Evolutionary conservation across 1,140 invertebrate genomes (phyloP).

Genomic region (Batillaria attramentaria): DNA sequence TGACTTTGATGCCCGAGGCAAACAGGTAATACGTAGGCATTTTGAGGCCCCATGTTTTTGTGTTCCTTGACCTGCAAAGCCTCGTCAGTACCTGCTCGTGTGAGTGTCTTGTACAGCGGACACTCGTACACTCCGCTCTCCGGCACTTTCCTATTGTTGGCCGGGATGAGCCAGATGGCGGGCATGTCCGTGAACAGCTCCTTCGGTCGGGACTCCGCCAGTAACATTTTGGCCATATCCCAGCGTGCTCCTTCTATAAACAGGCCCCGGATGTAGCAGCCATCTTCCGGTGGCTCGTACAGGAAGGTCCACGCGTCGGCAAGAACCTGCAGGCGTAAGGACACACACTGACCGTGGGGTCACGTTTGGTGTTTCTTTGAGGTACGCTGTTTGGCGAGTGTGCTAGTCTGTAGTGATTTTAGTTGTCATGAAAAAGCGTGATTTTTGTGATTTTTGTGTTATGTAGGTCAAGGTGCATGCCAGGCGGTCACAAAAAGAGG

Average conservation of each 20-base stretch:
- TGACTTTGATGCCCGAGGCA: too few relatives aligned
- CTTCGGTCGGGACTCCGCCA: conserved; percentile 70
- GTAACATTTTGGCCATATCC: conserved; percentile 55
- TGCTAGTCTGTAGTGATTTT: too few relatives aligned
- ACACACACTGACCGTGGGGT: too few relatives aligned
- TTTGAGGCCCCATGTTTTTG: too few relatives aligned
- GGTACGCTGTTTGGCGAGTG: too few relatives aligned
- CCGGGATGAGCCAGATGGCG: conserved; percentile 65
- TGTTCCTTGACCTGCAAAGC: conserved; percentile 15
- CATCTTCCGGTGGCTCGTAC: conserved; percentile 61
- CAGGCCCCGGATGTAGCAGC: conserved; percentile 72
- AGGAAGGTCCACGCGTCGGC: conserved; percentile 53
- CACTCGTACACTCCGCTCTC: conserved; percentile 60
- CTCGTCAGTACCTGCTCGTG: conserved; percentile 69
- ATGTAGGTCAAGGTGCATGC: too few relatives aligned
- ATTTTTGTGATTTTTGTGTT: too few relatives aligned
- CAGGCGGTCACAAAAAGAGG: too few relatives aligned
- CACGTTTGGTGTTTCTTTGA: too few relatives aligned
- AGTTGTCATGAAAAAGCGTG: too few relatives aligned
- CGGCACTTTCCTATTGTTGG: conserved; percentile 45
- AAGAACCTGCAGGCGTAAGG: too few relatives aligned
- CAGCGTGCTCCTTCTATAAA: conserved; percentile 71
- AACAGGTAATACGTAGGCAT: not conserved
- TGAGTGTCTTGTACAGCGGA: conserved; percentile 71
- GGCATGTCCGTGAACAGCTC: conserved; percentile 72